phyloP scores from a whole-genome alignment of 1,140 invertebrate species.

The Micrasema longulum region DNA sequence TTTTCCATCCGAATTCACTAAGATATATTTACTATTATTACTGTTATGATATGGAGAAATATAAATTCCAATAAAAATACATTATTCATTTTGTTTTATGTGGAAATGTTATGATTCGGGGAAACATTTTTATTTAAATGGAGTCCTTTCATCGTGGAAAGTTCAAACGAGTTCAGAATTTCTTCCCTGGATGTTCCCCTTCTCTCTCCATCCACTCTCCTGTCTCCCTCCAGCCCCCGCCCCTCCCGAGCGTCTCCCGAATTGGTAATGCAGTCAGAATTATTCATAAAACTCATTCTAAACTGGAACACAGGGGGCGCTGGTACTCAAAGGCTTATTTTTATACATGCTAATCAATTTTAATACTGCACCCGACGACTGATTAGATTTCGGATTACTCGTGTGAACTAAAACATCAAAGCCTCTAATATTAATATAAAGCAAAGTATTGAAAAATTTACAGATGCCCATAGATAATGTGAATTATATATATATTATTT shows the following conservation, averaged over 20 bases:
- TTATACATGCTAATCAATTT: slow-evolving; percentile 48
- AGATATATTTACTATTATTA: slow-evolving; percentile 4
- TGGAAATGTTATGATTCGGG: slow-evolving; percentile 47
- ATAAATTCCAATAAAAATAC: slow-evolving; percentile 43
- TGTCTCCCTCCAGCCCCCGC: slow-evolving; percentile 6
- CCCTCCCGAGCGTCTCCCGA: slow-evolving; percentile 41
- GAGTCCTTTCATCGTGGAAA: slow-evolving; percentile 54
- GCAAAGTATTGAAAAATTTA: too few species aligned
- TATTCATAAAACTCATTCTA: slow-evolving; percentile 55
- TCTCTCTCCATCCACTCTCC: neutral
- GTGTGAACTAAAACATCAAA: too few species aligned
- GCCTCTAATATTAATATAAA: too few species aligned
- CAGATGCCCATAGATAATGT: too few species aligned
- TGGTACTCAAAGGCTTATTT: slow-evolving; percentile 47
- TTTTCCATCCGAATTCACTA: slow-evolving; percentile 29
- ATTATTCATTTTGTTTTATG: slow-evolving; percentile 53
- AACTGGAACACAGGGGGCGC: slow-evolving; percentile 28
- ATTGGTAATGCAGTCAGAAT: slow-evolving; percentile 56
- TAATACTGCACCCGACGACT: slow-evolving; percentile 12
- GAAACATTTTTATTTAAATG: slow-evolving; percentile 55
- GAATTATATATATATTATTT: too few species aligned
- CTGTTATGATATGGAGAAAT: slow-evolving; percentile 18
- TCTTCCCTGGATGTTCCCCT: slow-evolving; percentile 1
- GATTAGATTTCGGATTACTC: too few species aligned
- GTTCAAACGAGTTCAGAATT: slow-evolving; percentile 54